Evolutionary conservation across 2,113 vertebrate species (phyloP).

Genomic region (Caloenas nicobarica): DNA sequence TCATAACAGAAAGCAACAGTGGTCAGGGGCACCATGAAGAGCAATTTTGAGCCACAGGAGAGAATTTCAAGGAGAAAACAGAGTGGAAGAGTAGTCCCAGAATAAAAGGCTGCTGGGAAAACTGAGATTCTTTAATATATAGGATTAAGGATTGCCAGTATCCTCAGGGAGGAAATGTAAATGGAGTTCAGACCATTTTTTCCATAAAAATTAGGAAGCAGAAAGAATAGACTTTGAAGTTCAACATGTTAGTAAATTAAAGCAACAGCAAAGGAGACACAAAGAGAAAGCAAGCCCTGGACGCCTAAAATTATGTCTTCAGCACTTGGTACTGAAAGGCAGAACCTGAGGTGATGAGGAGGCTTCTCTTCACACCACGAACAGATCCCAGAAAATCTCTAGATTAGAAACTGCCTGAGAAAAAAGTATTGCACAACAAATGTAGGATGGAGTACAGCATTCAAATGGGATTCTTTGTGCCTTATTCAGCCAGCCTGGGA

Average conservation of each 20-base stretch:
- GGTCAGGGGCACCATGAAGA: slow-evolving; percentile 43
- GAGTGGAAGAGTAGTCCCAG: slow-evolving; percentile 19
- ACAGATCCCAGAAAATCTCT: slow-evolving; percentile 67
- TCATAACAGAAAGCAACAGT: slow-evolving; percentile 2
- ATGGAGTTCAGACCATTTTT: slow-evolving; percentile 59
- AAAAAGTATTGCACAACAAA: slow-evolving; percentile 38
- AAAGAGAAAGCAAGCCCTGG: slow-evolving; percentile 66
- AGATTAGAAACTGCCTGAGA: slow-evolving; percentile 62
- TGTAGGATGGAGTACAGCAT: neutral
- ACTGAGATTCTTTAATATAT: slow-evolving; percentile 61
- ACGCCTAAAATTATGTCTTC: slow-evolving; percentile 57
- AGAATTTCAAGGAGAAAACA: slow-evolving; percentile 52
- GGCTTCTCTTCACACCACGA: slow-evolving; percentile 17
- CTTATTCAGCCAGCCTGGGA: neutral
- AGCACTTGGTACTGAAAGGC: slow-evolving; percentile 57
- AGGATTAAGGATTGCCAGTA: slow-evolving; percentile 66
- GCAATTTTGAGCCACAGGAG: slow-evolving; percentile 29
- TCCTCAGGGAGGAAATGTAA: slow-evolving; percentile 66
- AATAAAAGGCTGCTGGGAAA: slow-evolving; percentile 59
- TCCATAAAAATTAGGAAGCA: slow-evolving; percentile 70
- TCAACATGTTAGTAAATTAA: slow-evolving; percentile 61
- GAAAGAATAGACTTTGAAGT: slow-evolving; percentile 67
- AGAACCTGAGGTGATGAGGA: slow-evolving; percentile 62
- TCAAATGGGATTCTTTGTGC: neutral
- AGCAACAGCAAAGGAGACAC: slow-evolving; percentile 63